A percentile compares a stretch with the other conserved stretches of the same genome.
phyloP scores from a whole-genome alignment of 1,140 invertebrate genomes.

The Conus ventricosus region DNA sequence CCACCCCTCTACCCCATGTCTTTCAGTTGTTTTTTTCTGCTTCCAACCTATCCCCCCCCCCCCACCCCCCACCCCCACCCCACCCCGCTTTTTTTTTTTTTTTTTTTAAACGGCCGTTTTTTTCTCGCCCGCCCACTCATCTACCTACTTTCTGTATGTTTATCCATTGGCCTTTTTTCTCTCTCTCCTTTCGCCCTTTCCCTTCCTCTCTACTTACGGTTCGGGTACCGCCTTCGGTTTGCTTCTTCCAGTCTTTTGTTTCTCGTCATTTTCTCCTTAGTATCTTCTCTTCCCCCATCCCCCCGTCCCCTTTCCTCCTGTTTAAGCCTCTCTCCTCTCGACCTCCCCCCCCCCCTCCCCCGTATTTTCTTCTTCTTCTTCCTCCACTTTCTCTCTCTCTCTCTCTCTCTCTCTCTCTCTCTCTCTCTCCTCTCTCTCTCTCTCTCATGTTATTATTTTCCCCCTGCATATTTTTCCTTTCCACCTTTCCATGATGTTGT shows the following conservation, averaged over 20 bases:
- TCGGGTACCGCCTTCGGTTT: not conserved
- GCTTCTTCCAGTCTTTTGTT: not conserved
- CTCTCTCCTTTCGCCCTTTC: not conserved
- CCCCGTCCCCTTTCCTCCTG: not conserved
- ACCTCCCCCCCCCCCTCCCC: no score
- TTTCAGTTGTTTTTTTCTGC: no score
- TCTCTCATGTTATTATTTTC: not conserved
- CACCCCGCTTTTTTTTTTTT: not conserved
- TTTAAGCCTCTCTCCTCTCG: no score
- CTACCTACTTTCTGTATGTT: no score
- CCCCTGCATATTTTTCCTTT: not conserved
- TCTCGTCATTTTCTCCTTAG: not conserved
- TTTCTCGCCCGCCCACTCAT: slow-evolving; percentile 6
- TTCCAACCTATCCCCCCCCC: no score
- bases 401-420: not conserved
- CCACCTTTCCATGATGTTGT: not conserved
- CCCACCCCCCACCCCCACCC: no score
- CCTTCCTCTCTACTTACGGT: not conserved
- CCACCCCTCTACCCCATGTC: no score
- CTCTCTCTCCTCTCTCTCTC: not conserved
- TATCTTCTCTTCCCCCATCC: not conserved
- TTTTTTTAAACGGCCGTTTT: not conserved
- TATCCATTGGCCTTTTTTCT: not conserved
- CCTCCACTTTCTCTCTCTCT: not conserved
- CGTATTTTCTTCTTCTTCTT: not conserved